Evolutionary conservation across 2,888 invertebrate genomes (phyloP).

Genomic region (Schizaphis graminum): DNA sequence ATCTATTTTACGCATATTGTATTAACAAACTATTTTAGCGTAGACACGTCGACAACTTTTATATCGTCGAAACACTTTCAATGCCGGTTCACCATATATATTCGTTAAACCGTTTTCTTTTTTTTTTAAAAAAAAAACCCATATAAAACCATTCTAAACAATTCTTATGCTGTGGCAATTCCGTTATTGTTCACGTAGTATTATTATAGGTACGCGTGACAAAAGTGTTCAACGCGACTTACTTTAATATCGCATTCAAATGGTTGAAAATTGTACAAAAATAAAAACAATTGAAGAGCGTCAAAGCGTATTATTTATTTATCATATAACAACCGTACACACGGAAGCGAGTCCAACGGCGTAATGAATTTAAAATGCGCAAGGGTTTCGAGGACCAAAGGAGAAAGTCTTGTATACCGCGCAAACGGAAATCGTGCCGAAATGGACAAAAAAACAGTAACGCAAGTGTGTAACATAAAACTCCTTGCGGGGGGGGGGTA

Average conservation of each 20-base stretch:
- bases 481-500: not conserved
- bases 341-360: not conserved
- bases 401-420: not conserved
- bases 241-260: conserved; percentile 25
- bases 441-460: conserved; percentile 27
- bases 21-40: not conserved
- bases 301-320: conserved; percentile 28
- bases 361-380: conserved; percentile 22
- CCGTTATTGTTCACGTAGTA: not conserved
- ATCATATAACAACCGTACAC: not conserved
- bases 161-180: conserved; percentile 1
- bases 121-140: not conserved
- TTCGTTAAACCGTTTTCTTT: not conserved
- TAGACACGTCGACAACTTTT: not conserved
- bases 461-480: not conserved
- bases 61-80: not conserved
- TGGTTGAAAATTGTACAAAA: not conserved
- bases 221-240: not conserved
- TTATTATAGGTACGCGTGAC: not conserved
- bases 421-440: not conserved
- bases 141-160: not conserved
- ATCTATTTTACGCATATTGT: not conserved
- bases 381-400: not conserved
- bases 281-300: not conserved
- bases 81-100: not conserved